These are phyloP conservation scores for Nomada ruficornis DNA, from an alignment of 2,888 invertebrate species.

Conservation along the genomic window DNA sequence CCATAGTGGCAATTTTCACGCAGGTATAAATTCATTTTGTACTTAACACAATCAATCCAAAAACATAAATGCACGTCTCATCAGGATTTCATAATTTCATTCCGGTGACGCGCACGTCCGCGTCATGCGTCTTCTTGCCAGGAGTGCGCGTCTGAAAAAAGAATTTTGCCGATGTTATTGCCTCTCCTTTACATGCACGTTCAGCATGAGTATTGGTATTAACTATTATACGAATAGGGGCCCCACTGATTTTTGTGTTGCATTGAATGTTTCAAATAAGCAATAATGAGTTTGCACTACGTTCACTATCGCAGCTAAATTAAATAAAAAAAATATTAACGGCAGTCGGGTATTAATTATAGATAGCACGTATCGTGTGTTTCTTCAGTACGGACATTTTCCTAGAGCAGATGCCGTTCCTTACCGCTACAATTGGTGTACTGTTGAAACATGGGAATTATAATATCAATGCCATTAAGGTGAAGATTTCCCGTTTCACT, in stretches of 20 bases:
- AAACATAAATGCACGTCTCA: too few species aligned
- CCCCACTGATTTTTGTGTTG: too few species aligned
- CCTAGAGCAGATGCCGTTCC: not conserved
- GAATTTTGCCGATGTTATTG: too few species aligned
- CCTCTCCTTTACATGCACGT: too few species aligned
- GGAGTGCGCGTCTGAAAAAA: too few species aligned
- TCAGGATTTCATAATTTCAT: too few species aligned
- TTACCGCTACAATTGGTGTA: accelerated
- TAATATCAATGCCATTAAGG: not conserved
- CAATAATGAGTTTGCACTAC: not conserved
- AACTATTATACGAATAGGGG: too few species aligned
- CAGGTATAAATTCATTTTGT: not conserved
- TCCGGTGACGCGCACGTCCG: too few species aligned
- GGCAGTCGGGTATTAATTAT: not conserved
- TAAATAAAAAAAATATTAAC: too few species aligned
- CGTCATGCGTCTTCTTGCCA: too few species aligned
- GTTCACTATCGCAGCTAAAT: not conserved
- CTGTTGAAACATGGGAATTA: not conserved
- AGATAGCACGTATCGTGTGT: not conserved
- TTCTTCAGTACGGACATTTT: not conserved
- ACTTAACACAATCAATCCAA: not conserved
- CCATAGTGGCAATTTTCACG: not conserved
- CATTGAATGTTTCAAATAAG: too few species aligned
- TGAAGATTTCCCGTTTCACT: not conserved
- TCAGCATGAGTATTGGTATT: too few species aligned